Conservation (phyloP, 2,797 vertebrate species). For the Aratinga solstitialis region DNA sequence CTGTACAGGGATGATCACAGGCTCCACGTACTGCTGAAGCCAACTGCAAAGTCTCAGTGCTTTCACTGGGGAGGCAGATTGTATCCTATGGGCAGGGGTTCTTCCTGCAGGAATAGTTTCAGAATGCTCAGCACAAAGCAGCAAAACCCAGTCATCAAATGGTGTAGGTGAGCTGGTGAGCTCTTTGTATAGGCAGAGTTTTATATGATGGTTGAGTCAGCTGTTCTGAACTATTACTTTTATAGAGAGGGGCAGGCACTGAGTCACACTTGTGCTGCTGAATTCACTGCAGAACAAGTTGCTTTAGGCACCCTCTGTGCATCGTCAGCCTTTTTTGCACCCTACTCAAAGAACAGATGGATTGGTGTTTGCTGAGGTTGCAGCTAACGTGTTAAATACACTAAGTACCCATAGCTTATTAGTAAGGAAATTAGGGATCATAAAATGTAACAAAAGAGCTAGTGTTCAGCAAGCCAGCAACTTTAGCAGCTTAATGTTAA, state of each 20-base stretch:
- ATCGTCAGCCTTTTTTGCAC: slow-evolving; percentile 20
- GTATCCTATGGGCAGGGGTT: neutral
- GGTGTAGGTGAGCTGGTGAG: neutral
- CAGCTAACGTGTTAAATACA: slow-evolving; percentile 11
- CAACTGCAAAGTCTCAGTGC: neutral
- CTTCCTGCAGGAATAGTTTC: neutral
- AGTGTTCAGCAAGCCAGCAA: slow-evolving; percentile 24
- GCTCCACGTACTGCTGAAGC: neutral
- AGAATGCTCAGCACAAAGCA: neutral
- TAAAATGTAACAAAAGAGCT: slow-evolving; percentile 53
- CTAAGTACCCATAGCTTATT: slow-evolving; percentile 13
- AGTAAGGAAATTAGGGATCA: slow-evolving; percentile 44
- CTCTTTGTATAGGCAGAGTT: slow-evolving; percentile 4
- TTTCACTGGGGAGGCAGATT: neutral
- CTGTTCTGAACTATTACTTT: slow-evolving; percentile 37
- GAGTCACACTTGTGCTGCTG: neutral
- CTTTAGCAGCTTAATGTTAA: neutral
- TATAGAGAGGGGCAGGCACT: slow-evolving; percentile 11
- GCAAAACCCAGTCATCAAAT: neutral
- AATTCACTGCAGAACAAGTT: slow-evolving; percentile 21
- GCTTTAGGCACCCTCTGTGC: slow-evolving; percentile 9
- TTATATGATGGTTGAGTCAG: slow-evolving; percentile 46
- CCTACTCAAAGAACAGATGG: slow-evolving; percentile 1
- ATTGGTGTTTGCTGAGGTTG: neutral
- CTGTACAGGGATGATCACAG: neutral